Conservation (phyloP, 2,888 invertebrate genomes). For the Aphodius sticticus region DNA sequence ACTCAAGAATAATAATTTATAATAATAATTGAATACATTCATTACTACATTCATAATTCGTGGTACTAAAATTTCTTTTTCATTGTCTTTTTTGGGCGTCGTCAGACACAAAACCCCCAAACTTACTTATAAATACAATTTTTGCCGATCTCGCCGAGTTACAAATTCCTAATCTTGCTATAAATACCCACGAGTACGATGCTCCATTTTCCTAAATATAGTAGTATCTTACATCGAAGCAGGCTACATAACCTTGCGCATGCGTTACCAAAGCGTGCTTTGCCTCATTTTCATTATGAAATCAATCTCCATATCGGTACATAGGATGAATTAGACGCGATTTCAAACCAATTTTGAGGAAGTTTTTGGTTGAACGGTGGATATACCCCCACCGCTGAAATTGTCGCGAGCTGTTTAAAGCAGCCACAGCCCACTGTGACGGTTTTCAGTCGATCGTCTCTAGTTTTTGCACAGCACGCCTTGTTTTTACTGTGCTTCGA, state of each 20-base stretch:
- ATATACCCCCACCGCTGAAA: neutral
- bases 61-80: too few species aligned
- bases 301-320: neutral
- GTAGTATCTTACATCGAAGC: neutral
- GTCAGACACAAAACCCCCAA: neutral
- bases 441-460: neutral
- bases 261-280: neutral
- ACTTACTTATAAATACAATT: neutral
- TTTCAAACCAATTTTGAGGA: neutral
- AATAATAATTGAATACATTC: too few species aligned
- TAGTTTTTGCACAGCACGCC: neutral
- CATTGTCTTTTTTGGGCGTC: too few species aligned
- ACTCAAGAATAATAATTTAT: too few species aligned
- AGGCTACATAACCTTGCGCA: neutral
- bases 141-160: neutral
- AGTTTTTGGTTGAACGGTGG: neutral
- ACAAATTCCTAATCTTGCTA: slow-evolving; percentile 14
- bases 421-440: neutral
- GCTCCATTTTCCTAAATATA: slow-evolving; percentile 26
- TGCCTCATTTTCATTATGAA: neutral
- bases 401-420: neutral
- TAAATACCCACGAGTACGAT: slow-evolving; percentile 20
- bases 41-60: too few species aligned
- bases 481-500: neutral
- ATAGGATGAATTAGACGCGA: neutral